Evolutionary conservation across 2,113 vertebrate genomes (phyloP).

Genomic region (Microcebus murinus): DNA sequence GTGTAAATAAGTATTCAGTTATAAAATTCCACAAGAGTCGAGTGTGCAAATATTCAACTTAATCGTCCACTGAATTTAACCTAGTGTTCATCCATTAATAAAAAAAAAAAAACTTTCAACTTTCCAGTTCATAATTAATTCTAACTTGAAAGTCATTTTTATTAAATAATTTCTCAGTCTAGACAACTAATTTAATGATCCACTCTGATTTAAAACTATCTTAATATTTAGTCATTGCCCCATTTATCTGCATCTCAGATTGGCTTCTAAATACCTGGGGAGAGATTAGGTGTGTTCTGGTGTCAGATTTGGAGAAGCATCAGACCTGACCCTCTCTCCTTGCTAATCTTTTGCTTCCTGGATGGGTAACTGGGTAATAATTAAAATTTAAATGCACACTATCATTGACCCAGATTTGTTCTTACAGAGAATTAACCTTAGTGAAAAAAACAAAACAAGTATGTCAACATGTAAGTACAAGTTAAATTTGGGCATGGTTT

Average conservation of each 20-base stretch:
- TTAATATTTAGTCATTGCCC: not conserved
- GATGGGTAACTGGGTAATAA: not conserved
- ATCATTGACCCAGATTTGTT: not conserved
- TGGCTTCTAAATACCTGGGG: not conserved
- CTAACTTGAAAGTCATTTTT: not conserved
- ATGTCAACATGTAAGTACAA: not conserved
- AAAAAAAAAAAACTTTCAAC: not conserved
- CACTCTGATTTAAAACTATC: not conserved
- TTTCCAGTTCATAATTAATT: not conserved
- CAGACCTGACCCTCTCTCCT: not conserved
- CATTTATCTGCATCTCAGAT: not conserved
- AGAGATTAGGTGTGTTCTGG: not conserved
- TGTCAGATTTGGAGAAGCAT: not conserved
- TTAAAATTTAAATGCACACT: not conserved
- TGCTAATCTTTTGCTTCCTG: not conserved
- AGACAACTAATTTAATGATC: not conserved
- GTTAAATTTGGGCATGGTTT: not conserved
- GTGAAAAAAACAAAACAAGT: not conserved
- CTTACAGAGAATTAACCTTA: not conserved
- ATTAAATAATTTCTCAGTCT: constrained; percentile 1
- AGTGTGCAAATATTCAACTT: not conserved
- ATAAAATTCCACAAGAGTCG: not conserved
- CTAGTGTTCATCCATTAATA: not conserved
- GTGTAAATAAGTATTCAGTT: not conserved
- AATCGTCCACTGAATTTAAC: not conserved